Evolutionary conservation across 2,113 vertebrate species (phyloP).

Genomic region (Callorhinus ursinus): DNA sequence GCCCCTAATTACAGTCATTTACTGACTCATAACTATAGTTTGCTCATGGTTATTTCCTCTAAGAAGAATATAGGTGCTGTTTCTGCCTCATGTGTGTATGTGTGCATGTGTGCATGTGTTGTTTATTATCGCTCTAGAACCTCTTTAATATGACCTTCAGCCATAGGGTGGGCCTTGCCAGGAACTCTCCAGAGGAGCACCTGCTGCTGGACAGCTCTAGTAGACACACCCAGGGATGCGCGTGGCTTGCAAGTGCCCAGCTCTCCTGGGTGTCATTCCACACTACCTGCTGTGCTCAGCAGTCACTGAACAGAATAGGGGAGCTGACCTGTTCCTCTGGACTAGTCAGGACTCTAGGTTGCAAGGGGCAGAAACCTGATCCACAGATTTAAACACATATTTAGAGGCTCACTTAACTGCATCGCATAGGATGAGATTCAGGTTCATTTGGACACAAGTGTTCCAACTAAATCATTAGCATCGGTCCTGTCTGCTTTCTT

Average conservation of each 20-base stretch:
- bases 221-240: not conserved
- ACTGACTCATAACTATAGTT: constrained; percentile 61
- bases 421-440: not conserved
- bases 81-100: not conserved
- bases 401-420: not conserved
- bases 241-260: not conserved
- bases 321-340: not conserved
- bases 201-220: not conserved
- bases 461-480: not conserved
- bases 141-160: not conserved
- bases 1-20: constrained; percentile 46
- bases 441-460: not conserved
- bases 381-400: not conserved
- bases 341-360: not conserved
- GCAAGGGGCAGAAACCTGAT: not conserved
- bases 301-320: not conserved
- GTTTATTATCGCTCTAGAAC: not conserved
- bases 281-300: not conserved
- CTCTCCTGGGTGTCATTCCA: not conserved
- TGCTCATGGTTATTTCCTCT: constrained; percentile 51
- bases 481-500: not conserved
- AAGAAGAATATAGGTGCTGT: not conserved
- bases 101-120: not conserved
- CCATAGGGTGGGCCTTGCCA: not conserved
- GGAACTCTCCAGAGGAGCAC: not conserved